Conservation (phyloP, 2,888 invertebrate genomes). For the Thymelicus sylvestris region DNA sequence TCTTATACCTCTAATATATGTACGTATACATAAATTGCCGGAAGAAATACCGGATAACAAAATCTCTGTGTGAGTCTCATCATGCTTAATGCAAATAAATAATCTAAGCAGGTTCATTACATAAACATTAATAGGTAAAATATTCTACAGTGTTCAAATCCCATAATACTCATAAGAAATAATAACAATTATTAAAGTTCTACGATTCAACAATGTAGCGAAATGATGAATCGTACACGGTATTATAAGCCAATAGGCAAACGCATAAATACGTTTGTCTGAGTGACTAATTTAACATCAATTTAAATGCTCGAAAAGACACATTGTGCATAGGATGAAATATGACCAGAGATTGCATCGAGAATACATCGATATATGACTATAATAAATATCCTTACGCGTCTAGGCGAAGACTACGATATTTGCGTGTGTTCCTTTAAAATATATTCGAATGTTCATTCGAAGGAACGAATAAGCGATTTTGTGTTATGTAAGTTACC, state of each 20-base stretch:
- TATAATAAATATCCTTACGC: slow-evolving; percentile 27
- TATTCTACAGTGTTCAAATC: not conserved
- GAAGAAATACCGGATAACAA: too few relatives aligned
- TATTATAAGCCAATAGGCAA: slow-evolving; percentile 36
- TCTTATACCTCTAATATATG: too few relatives aligned
- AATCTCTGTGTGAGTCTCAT: not conserved
- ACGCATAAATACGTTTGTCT: slow-evolving; percentile 34
- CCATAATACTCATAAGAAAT: not conserved
- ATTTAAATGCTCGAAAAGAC: slow-evolving; percentile 32
- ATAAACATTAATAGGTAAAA: slow-evolving; percentile 4
- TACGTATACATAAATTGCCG: too few relatives aligned
- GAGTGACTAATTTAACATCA: slow-evolving; percentile 35
- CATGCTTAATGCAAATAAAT: not conserved
- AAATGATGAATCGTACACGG: slow-evolving; percentile 30
- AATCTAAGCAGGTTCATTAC: not conserved
- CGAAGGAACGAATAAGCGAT: too few relatives aligned
- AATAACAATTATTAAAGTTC: slow-evolving; percentile 21
- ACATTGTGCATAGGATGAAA: slow-evolving; percentile 31
- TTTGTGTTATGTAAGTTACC: too few relatives aligned
- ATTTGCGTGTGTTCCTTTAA: not conserved
- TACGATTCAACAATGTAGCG: slow-evolving; percentile 22
- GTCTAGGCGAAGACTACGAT: slow-evolving; percentile 8
- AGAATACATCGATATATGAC: slow-evolving; percentile 33
- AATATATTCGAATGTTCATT: too few relatives aligned
- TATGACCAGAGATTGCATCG: slow-evolving; percentile 36